Percentiles rank a stretch among this genome's conserved stretches.
These are phyloP conservation scores for Barnardius zonarius DNA, from an alignment of 2,113 vertebrate genomes.

Conservation along the genomic window DNA sequence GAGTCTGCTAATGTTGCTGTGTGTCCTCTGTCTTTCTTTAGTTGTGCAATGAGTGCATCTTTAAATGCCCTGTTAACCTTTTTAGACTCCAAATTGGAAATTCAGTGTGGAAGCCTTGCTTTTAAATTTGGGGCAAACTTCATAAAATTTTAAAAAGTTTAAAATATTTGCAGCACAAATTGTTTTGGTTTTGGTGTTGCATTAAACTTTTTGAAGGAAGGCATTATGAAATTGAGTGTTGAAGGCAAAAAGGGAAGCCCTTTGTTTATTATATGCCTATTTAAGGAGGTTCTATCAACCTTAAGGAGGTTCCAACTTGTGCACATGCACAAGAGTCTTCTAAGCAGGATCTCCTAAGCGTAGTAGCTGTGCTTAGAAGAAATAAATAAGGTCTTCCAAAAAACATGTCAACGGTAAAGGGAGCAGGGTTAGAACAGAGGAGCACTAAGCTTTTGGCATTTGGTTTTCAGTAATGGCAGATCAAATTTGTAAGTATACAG, in stretches of 20 bases:
- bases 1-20: neutral
- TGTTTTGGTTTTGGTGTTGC: neutral
- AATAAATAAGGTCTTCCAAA: neutral
- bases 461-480: neutral
- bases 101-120: neutral
- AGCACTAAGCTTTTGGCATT: neutral
- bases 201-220: neutral
- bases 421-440: neutral
- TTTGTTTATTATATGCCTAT: neutral
- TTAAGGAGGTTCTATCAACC: neutral
- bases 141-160: neutral
- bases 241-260: neutral
- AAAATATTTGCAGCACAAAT: neutral
- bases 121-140: neutral
- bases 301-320: neutral
- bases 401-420: neutral
- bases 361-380: neutral
- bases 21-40: neutral
- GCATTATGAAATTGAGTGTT: neutral
- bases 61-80: neutral
- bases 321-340: neutral
- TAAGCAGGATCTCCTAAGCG: neutral
- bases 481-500: neutral
- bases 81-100: neutral
- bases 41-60: neutral